phyloP scores from a whole-genome alignment of 2,797 vertebrate species.

The Silurus aristotelis region DNA sequence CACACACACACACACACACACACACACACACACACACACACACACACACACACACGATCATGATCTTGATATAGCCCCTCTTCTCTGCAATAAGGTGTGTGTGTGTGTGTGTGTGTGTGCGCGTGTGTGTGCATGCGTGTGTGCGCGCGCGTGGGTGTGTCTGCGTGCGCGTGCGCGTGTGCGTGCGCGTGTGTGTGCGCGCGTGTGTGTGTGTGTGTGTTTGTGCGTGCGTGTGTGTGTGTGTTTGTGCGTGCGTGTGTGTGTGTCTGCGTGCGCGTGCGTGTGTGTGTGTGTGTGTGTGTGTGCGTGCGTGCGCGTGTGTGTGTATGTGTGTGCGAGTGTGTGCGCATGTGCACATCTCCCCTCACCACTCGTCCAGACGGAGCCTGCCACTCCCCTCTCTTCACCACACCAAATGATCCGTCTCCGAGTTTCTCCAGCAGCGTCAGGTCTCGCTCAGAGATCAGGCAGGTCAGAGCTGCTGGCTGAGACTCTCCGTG shows the following conservation, averaged over 20 bases:
- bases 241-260: background rate
- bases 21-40: conserved; percentile 8
- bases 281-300: background rate
- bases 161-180: no score
- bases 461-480: conserved; percentile 91
- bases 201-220: background rate
- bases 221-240: background rate
- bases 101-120: background rate
- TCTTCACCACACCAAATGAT: conserved; percentile 91
- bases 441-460: conserved; percentile 89
- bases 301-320: background rate
- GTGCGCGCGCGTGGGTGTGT: fast-evolving
- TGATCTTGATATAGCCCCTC: background rate
- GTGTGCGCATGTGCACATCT: background rate
- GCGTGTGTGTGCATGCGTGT: no score
- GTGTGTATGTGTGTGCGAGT: conserved; percentile 3
- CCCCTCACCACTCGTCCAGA: conserved; percentile 85
- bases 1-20: conserved; percentile 20
- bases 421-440: conserved; percentile 93
- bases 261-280: no score
- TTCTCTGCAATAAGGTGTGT: background rate
- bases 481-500: conserved; percentile 75
- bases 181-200: no score
- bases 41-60: background rate
- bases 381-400: conserved; percentile 90